Evolutionary conservation across 1,140 invertebrate genomes (phyloP), one percentile per base, ranked within the genome.

Genomic region (Heliconius hewitsoni): DNA sequence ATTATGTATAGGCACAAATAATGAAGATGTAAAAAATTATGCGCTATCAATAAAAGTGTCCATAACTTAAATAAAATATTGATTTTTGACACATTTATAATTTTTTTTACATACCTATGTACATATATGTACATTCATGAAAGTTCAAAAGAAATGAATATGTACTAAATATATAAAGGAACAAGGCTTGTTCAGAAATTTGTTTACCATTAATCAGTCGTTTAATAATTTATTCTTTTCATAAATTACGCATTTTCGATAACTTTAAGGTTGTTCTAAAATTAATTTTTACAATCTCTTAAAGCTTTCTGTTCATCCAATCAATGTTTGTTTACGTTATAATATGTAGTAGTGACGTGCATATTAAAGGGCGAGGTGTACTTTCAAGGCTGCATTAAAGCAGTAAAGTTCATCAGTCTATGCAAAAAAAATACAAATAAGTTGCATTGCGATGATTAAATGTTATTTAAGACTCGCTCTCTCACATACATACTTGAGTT

Each of bases 261-360:
- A 57, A 1, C 13, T 16, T 57, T 57, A 23, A 57, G n/a, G 55
- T 57, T 57, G 55, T 57, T 57, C 55, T 57, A 57, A 57, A 57
- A 57, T 57, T 57, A 57, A 57, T n/a, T 57, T 57, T 57, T 57
- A 57, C 55, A 57, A 57, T 57, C 55, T 23, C 55, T 57, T 57
- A 57, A 57, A 57, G 55, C 8, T 23, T 8, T 23, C 55, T 57
- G n/a, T 23, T 23, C n/a, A 9, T 57, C 55, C 55, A 57, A 57
- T 23, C n/a, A 23, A 23, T 57, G 18, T 57, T 57, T 57, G 55
- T 23, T 57, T 57, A 57, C 55, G 55, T 57, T 57, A 19, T 52
- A 18, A 23, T 1, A 55, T 23, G n/a, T 57, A 57, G 6, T 57
- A 23, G 55, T 57, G 55, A 57, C 19, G 55, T 57, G 23, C 18